Evolutionary conservation across 1,140 invertebrate species (phyloP).

Genomic region (Drosophila watanabei): DNA sequence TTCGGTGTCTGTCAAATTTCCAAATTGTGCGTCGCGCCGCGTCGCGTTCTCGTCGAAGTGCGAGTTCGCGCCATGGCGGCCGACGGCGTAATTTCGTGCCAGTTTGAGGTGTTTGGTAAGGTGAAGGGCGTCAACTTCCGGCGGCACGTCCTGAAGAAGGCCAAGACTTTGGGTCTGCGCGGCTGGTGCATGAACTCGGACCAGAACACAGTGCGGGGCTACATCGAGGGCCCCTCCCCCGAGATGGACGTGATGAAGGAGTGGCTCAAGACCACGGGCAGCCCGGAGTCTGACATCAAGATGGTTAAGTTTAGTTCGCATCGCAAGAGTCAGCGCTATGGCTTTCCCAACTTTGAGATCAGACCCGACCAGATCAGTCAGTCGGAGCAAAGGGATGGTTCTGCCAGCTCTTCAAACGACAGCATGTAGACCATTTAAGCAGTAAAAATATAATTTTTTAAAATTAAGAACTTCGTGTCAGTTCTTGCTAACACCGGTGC

Average conservation of each 20-base stretch:
- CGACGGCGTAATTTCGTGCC: conserved; percentile 35
- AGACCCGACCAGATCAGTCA: conserved; percentile 24
- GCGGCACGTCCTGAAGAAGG: conserved; percentile 49
- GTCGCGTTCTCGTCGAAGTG: neutral
- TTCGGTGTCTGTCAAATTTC: conserved; percentile 12
- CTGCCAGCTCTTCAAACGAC: neutral
- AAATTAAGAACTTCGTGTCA: neutral
- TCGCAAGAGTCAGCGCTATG: conserved; percentile 38
- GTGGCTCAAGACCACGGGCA: conserved; percentile 65
- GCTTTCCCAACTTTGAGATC: conserved; percentile 59
- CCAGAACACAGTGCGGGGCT: conserved; percentile 57
- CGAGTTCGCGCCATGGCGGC: conserved; percentile 12
- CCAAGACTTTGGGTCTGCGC: conserved; percentile 53
- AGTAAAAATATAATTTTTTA: neutral
- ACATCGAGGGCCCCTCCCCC: conserved; percentile 57
- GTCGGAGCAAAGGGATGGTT: no score
- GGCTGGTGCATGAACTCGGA: conserved; percentile 69
- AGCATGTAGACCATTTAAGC: neutral
- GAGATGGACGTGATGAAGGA: conserved; percentile 68
- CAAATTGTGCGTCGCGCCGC: neutral
- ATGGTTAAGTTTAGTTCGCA: conserved; percentile 37
- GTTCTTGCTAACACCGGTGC: neutral
- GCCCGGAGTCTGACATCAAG: conserved; percentile 40
- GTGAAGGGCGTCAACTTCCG: conserved; percentile 71
- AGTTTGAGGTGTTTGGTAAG: conserved; percentile 65